A percentile compares a stretch with the other conserved stretches of the same genome.
These are phyloP conservation scores for Callyntrura sp. DNA, from an alignment of 2,888 invertebrate genomes.

Conservation along the genomic window DNA sequence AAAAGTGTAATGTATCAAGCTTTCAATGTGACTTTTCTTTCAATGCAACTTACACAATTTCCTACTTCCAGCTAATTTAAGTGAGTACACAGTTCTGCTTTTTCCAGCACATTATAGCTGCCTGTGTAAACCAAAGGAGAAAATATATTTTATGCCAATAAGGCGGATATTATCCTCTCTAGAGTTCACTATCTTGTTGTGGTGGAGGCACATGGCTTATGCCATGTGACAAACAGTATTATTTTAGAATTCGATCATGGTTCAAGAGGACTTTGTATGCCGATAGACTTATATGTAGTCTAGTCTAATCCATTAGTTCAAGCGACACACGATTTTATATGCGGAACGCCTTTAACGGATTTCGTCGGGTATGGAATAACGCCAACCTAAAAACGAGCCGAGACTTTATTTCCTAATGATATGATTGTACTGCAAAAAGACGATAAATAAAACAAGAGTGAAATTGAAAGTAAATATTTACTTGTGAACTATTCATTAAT, in stretches of 20 bases:
- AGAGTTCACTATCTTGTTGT: conserved; percentile 33
- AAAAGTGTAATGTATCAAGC: conserved; percentile 57
- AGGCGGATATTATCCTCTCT: conserved; percentile 49
- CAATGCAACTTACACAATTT: conserved; percentile 73
- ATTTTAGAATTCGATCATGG: conserved; percentile 45
- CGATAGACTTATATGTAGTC: background rate
- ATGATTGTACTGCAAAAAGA: conserved; percentile 17
- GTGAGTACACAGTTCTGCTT: conserved; percentile 74
- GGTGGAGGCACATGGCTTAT: background rate
- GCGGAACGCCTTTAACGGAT: too few species aligned
- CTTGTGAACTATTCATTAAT: background rate
- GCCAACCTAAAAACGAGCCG: background rate
- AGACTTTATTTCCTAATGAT: background rate
- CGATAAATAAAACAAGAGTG: background rate
- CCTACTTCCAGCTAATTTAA: conserved; percentile 75
- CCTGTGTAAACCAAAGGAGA: conserved; percentile 41
- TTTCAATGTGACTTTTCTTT: conserved; percentile 71
- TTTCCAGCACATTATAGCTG: conserved; percentile 48
- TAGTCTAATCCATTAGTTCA: background rate
- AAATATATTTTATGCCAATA: conserved; percentile 62
- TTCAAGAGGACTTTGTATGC: background rate
- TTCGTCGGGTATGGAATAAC: too few species aligned
- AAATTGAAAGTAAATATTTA: conserved; percentile 33
- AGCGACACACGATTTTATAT: too few species aligned
- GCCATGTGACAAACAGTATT: conserved; percentile 44